Evolutionary conservation across 2,888 invertebrate species (phyloP).

Genomic region (Ichneumoninae sp.): DNA sequence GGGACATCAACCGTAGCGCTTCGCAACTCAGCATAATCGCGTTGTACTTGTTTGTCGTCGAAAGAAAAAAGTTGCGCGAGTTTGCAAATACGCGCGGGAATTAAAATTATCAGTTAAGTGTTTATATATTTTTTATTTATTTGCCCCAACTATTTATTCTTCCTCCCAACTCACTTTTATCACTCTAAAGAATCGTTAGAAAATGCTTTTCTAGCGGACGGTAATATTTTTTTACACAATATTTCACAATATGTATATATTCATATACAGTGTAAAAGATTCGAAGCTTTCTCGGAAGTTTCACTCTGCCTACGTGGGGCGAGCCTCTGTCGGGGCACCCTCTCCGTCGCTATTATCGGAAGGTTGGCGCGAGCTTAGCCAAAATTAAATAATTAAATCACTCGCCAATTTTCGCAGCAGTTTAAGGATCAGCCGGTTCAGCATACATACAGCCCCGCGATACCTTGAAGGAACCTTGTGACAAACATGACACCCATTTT

Average conservation of each 20-base stretch:
- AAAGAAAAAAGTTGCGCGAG: neutral
- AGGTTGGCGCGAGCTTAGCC: slow-evolving; percentile 11
- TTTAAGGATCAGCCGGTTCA: slow-evolving; percentile 29
- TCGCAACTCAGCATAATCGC: neutral
- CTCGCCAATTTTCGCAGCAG: slow-evolving; percentile 51
- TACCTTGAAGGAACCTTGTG: slow-evolving; percentile 45
- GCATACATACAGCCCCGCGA: neutral
- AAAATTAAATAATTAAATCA: slow-evolving; percentile 4
- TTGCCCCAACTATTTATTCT: no score
- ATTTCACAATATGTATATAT: no score
- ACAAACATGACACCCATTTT: slow-evolving; percentile 45
- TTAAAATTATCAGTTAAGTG: no score
- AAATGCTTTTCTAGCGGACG: no score
- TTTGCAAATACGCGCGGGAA: neutral
- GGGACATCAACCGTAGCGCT: slow-evolving; percentile 67
- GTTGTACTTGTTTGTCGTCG: neutral
- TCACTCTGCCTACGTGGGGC: no score
- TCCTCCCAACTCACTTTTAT: no score
- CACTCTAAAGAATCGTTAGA: no score
- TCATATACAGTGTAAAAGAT: no score
- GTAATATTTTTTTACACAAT: no score
- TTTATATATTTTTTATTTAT: no score
- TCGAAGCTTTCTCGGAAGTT: no score
- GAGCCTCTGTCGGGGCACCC: no score
- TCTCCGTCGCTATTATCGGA: slow-evolving; percentile 19